Percentiles rank a stretch among this genome's conserved stretches.
Conservation (phyloP, 1,140 invertebrate species). For the Listronotus bonariensis region DNA sequence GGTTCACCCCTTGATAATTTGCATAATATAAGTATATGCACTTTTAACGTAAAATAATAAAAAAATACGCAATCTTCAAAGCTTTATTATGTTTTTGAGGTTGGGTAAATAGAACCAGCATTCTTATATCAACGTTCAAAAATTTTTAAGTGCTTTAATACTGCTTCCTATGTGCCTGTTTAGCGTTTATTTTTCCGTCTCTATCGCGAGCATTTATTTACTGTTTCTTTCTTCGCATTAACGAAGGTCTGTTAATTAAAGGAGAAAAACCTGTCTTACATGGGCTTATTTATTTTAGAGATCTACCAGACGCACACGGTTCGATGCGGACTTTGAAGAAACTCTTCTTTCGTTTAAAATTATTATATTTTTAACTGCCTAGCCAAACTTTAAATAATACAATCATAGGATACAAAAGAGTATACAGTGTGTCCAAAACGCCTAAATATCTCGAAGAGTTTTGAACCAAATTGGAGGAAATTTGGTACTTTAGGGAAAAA, state of each 20-base stretch:
- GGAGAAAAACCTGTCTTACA: conserved; percentile 41
- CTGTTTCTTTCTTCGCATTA: conserved; percentile 42
- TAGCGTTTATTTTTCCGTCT: conserved; percentile 31
- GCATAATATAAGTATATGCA: too few species aligned
- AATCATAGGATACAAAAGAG: too few species aligned
- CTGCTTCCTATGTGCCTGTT: conserved; percentile 28
- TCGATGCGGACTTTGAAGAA: conserved; percentile 17
- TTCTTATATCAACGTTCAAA: background rate
- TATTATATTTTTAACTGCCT: conserved; percentile 26
- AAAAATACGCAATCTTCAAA: too few species aligned
- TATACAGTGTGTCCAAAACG: too few species aligned
- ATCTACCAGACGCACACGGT: conserved; percentile 30
- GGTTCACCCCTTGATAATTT: too few species aligned
- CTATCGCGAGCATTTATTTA: conserved; percentile 34
- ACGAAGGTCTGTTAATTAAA: conserved; percentile 44
- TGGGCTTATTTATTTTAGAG: conserved; percentile 42
- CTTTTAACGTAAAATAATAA: too few species aligned
- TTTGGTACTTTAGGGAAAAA: too few species aligned
- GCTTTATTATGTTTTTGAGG: too few species aligned
- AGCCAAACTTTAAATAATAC: background rate
- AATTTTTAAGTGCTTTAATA: conserved; percentile 3
- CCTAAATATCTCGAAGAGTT: too few species aligned
- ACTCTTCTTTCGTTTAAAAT: conserved; percentile 21
- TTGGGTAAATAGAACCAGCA: background rate
- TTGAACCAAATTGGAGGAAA: too few species aligned